Evolutionary conservation across 1,140 invertebrate genomes (phyloP), one percentile per base, ranked within the genome.

Genomic region (Meloidogyne floridensis): DNA sequence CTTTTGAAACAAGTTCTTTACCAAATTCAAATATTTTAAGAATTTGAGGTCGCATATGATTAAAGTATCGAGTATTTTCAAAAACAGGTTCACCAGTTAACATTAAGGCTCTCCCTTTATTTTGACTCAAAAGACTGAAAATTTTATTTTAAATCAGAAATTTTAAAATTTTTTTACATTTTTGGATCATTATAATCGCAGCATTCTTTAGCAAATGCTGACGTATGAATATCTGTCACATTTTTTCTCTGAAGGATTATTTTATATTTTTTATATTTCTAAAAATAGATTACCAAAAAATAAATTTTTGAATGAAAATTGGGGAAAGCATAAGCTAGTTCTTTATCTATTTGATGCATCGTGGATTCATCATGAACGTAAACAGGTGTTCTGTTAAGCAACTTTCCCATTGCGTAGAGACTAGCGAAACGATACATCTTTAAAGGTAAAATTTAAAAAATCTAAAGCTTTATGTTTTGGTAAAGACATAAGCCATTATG

Each of bases 371-470:
- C 7, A 47, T n/a, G 13, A 11, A 75, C 53, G n/a, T 73, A 77
- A 47, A 7, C 5, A 15, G 70, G 53, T 15, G 76, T 18, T n/a
- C 76, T 13, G n/a, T 43, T 43, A 13, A 77, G 42, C 59, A 15
- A 13, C n/a, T 77, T 65, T 13, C 76, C 76, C 15, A 77, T 77
- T 20, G 53, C 76, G 59, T 77, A 77, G 13, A 77, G n/a, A 15
- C 11, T n/a, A 5, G 76, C 76, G 47, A 77, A 77, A n/a, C 76
- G 13, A n/a, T 74, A 77, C 76, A 77, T 73, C 76, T 77, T 15
- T 15, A 77, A 7, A 8, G 5, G 73, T 11, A 71, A 71, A 71
- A 6, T 20, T 71, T 71, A 6, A 7, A 71, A 71, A 71, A 20
- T 71, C 70, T 71, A 8, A 32, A 32, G 32, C 32, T 32, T 32